These are phyloP conservation scores for Ahaetulla prasina DNA, from an alignment of 2,113 vertebrate genomes.

Conservation along the genomic window DNA sequence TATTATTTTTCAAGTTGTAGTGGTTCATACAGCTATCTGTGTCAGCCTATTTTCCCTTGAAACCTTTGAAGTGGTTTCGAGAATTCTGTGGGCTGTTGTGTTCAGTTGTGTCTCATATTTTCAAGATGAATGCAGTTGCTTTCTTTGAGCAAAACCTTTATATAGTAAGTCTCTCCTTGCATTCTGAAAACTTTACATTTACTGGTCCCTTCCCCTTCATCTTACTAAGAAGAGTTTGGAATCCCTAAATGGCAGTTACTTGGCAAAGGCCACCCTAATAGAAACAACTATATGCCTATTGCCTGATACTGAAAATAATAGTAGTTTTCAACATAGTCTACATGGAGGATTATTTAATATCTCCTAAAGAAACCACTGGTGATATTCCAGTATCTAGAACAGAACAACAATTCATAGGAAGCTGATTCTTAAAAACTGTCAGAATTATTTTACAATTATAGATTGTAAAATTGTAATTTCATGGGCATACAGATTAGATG, in stretches of 20 bases:
- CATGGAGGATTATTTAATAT: conserved; percentile 19
- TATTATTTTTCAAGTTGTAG: accelerated
- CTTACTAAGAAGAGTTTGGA: background rate
- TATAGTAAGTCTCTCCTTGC: background rate
- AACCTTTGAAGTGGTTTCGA: background rate
- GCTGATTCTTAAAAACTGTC: background rate
- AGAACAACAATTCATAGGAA: no score
- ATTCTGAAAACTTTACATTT: background rate
- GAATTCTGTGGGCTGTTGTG: background rate
- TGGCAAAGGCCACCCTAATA: accelerated
- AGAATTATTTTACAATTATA: background rate
- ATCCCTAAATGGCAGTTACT: accelerated
- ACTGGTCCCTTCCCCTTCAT: background rate
- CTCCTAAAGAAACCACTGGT: background rate
- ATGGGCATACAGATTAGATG: background rate
- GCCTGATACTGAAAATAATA: background rate
- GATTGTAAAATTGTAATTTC: background rate
- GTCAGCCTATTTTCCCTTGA: background rate
- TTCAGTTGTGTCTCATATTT: background rate
- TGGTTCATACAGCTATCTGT: background rate
- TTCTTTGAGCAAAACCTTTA: background rate
- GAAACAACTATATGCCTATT: background rate
- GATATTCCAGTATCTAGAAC: conserved; percentile 11
- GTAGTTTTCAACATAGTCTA: background rate
- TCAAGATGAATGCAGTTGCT: background rate